Conservation (phyloP, 2,113 vertebrate genomes). For the Passer domesticus region DNA sequence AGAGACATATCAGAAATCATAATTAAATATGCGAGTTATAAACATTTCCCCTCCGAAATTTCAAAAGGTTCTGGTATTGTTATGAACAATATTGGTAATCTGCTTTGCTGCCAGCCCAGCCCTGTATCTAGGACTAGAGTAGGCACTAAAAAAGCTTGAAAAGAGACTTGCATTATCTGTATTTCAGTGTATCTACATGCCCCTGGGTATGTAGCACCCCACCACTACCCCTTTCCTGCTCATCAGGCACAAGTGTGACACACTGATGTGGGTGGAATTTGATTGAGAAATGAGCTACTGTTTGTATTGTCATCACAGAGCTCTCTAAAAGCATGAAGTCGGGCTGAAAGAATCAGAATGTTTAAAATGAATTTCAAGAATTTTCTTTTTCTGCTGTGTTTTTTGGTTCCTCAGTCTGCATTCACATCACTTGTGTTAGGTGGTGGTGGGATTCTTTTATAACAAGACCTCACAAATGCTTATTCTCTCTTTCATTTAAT, state of each 20-base stretch:
- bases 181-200: background rate
- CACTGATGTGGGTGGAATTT: slow-evolving; percentile 59
- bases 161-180: background rate
- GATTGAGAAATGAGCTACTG: slow-evolving; percentile 61
- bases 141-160: background rate
- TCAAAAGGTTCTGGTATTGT: background rate
- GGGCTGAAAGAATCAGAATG: slow-evolving; percentile 17
- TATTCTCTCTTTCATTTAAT: background rate
- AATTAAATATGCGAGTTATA: background rate
- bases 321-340: slow-evolving; percentile 12
- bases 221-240: slow-evolving; percentile 23
- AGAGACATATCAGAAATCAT: background rate
- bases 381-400: background rate
- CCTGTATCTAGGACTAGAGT: background rate
- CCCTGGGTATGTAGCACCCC: slow-evolving; percentile 9
- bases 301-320: slow-evolving; percentile 60
- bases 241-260: slow-evolving; percentile 52
- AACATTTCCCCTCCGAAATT: background rate
- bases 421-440: background rate
- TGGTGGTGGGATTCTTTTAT: background rate
- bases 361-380: background rate
- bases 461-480: background rate
- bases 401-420: background rate
- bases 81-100: background rate
- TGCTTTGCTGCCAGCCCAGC: background rate